Base-by-base conservation (phyloP, 2,888 invertebrate species). In the Koerneria pararmatus region DNA sequence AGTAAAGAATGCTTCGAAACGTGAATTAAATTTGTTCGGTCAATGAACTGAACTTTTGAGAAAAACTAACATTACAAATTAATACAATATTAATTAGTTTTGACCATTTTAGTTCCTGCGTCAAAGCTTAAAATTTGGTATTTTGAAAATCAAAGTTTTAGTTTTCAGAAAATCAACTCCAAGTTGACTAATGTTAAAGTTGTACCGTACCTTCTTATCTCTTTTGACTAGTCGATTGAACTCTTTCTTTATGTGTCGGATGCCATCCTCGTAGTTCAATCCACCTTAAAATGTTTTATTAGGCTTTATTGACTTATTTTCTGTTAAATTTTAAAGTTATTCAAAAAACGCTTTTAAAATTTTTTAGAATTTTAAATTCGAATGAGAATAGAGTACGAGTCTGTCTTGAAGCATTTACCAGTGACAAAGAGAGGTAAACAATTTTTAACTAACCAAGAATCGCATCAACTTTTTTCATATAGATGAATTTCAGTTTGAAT, bases 251-350 rank as follows among this genome's bases (percentile, higher is more conserved):
- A 80, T 69, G 62, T 66, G 78, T 6, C 54, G 63, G 4, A 74
- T 66, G 15, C 74, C 80, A 1, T 74, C 71, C 19, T 68, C 60
- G 61, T 69, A 74, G 22, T 72, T 72, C 58, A 74, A 67, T 6
- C 72, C 73, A 22, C 78, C 80, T 77, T 48, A 35, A 71, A 69
- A 8, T 41, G 46, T n/a, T 41, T 41, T 15, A 15, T 41, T 53
- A 15, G 22, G 11, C 22, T 24, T n/a, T n/a, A 22, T 24, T 15
- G 53, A 24, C 8, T 19, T 53, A 31, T 15, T 29, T 19, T 29
- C 15, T 19, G 5, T 27, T 57, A 6, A 31, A 15, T 11, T 15
- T n/a, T 15, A 27, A 31, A 57, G 15, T 6, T 8, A 15, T 6
- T 57, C n/a, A 53, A 53, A 22, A 22, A 19, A 22, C 22, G 15